phyloP scores from a whole-genome alignment of 2,797 vertebrate species.

The Thunnus albacares region DNA sequence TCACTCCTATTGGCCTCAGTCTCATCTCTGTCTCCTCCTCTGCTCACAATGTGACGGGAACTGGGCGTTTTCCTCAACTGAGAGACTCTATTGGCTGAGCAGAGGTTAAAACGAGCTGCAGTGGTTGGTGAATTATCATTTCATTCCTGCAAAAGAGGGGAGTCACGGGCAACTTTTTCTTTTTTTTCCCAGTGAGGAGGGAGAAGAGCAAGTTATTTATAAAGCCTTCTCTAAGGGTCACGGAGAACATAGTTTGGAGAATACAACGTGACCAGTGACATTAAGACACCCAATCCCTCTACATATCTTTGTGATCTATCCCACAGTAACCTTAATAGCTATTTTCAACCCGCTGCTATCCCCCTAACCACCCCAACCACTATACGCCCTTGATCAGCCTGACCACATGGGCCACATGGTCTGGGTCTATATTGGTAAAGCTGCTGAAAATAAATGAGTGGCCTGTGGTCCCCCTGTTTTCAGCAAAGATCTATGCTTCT shows the following conservation, averaged over 20 bases:
- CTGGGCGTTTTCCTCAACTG: slow-evolving; percentile 51
- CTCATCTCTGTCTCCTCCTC: slow-evolving; percentile 13
- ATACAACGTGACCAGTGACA: slow-evolving; percentile 63
- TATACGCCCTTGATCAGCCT: not conserved
- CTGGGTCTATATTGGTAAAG: slow-evolving; percentile 23
- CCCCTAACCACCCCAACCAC: not conserved
- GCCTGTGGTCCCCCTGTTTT: not conserved
- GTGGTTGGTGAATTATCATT: slow-evolving; percentile 48
- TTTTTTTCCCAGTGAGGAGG: not conserved
- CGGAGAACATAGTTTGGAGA: slow-evolving; percentile 33
- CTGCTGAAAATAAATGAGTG: slow-evolving; percentile 17
- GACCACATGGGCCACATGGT: not conserved
- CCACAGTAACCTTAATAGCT: not conserved
- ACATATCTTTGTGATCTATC: slow-evolving; percentile 15
- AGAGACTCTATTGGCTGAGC: slow-evolving; percentile 67
- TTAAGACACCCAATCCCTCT: slow-evolving; percentile 43
- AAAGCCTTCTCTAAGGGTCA: slow-evolving; percentile 40
- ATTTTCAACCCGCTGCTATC: not conserved
- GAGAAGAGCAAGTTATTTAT: slow-evolving; percentile 63
- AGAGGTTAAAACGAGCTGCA: slow-evolving; percentile 5
- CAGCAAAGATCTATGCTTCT: not conserved
- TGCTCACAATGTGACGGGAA: slow-evolving; percentile 8
- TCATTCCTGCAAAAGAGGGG: slow-evolving; percentile 32
- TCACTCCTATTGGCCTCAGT: slow-evolving; percentile 30
- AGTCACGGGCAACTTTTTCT: not conserved